Evolutionary conservation across 2,113 vertebrate genomes (phyloP), one percentile per base, ranked within the genome.

Genomic region (Petrocephalus zakoni): DNA sequence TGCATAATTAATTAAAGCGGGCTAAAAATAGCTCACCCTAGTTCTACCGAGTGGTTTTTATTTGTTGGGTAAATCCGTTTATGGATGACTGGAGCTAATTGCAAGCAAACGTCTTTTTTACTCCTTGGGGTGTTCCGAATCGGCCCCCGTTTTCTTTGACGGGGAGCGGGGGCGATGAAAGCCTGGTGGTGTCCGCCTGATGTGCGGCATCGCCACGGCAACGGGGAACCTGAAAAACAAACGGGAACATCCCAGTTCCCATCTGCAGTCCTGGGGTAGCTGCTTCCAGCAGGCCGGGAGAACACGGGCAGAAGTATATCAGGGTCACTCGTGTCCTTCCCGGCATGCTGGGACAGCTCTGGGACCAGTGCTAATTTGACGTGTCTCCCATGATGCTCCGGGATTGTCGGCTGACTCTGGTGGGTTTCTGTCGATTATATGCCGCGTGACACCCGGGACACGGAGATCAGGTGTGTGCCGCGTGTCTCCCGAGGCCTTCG

Each of bases 1-100:
- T 81, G 9, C 87, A 81, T 81, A 81, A 81, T 56, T 88, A 78
- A 82, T 82, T 55, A 55, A 88, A 46, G 51, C 9, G 21, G 29
- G 29, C 29, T 78, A 81, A 81, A 82, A 88, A 81, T 88, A 51
- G 34, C 72, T 42, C 72, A 2, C 29, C 55, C 47, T 68, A n/a
- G 61, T 49, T 0, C 25, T 29, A 15, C 52, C 10, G 19, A 56
- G 51, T n/a, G 19, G 17, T 52, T 47, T 52, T n/a, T 51, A 51
- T 82, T 37, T 75, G 56, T n/a, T 37, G 42, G 5, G 25, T 68
- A 46, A 51, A 68, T 72, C 86, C 4, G 19, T 88, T 82, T 82
- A 88, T 88, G 72, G 25, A 29, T 42, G 19, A 22, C 17, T 52
- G 51, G 51, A 56, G 72, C 78, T 75, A 81, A 81, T 56, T 34